A percentile compares a stretch with the other conserved stretches of the same genome.
Conservation (phyloP, 2,888 invertebrate species). For the Dolomedes plantarius region DNA sequence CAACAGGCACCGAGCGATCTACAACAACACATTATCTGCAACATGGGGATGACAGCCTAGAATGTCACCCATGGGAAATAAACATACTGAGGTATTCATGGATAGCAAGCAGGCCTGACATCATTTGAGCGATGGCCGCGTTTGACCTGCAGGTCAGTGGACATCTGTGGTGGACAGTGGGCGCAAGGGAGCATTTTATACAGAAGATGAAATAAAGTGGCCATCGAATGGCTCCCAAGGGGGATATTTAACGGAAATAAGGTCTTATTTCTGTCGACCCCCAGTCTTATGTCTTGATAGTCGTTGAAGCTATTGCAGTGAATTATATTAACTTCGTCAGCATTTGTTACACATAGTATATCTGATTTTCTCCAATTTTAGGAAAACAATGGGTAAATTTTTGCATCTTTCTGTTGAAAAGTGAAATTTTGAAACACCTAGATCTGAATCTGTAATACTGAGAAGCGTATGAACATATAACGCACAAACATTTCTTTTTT, state of each 20-base stretch:
- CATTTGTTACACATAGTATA: background rate
- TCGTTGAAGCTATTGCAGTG: background rate
- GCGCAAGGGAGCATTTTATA: constrained; percentile 40
- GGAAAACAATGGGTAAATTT: no score
- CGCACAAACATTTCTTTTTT: no score
- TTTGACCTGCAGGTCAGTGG: constrained; percentile 51
- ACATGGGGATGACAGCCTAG: constrained; percentile 13
- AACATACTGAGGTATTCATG: constrained; percentile 4
- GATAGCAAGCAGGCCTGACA: background rate
- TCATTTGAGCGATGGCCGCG: constrained; percentile 42
- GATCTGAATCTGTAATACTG: no score
- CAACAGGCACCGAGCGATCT: background rate
- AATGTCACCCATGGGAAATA: constrained; percentile 41
- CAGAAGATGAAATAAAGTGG: constrained; percentile 57
- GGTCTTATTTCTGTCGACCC: constrained; percentile 23
- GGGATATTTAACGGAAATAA: constrained; percentile 50
- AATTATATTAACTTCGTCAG: background rate
- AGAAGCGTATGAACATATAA: no score
- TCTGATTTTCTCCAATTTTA: background rate
- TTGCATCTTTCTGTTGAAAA: no score
- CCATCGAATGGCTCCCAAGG: constrained; percentile 47
- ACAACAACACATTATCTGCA: background rate
- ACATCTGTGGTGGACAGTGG: constrained; percentile 58
- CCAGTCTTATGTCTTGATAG: constrained; percentile 40
- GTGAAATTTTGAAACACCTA: no score